Percentiles rank a stretch among this genome's conserved stretches.
phyloP scores from a whole-genome alignment of 2,888 invertebrate species.

The Osmoderma eremita region DNA sequence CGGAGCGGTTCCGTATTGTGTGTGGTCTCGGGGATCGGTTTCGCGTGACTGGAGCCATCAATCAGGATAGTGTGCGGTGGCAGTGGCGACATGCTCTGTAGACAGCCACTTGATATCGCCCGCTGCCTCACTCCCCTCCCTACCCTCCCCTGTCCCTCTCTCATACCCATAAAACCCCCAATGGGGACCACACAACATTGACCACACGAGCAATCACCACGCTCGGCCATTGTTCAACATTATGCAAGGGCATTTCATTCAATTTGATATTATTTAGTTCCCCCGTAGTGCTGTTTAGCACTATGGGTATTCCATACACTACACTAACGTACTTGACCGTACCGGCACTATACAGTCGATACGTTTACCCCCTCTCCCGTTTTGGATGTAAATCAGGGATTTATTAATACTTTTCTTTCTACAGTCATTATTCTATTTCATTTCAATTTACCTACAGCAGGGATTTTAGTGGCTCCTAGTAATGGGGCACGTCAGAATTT shows the following conservation, averaged over 20 bases:
- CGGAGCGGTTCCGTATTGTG: slow-evolving; percentile 37
- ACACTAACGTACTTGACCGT: not conserved
- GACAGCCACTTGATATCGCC: slow-evolving; percentile 64
- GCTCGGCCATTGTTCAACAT: slow-evolving; percentile 58
- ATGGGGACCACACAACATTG: slow-evolving; percentile 47
- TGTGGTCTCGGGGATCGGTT: slow-evolving; percentile 62
- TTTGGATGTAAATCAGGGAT: not conserved
- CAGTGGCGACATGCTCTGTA: slow-evolving; percentile 65
- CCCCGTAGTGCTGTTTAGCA: slow-evolving; percentile 10
- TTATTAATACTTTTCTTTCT: slow-evolving; percentile 1
- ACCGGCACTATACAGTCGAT: not conserved
- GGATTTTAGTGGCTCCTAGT: slow-evolving; percentile 13
- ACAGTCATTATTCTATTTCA: not conserved
- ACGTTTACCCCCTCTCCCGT: not conserved
- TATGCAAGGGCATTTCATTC: slow-evolving; percentile 54
- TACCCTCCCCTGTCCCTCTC: slow-evolving; percentile 53
- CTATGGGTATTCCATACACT: not conserved
- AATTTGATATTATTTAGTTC: slow-evolving; percentile 46
- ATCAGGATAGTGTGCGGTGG: slow-evolving; percentile 63
- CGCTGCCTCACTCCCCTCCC: slow-evolving; percentile 48
- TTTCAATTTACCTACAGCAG: not conserved
- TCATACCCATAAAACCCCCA: slow-evolving; percentile 31
- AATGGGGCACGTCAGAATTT: slow-evolving; percentile 29
- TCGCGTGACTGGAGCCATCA: slow-evolving; percentile 63
- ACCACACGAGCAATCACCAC: slow-evolving; percentile 57